Percentiles rank a stretch among this genome's conserved stretches.
Evolutionary conservation across 2,888 invertebrate genomes (phyloP).

Genomic region (Rhynchonema sp.): DNA sequence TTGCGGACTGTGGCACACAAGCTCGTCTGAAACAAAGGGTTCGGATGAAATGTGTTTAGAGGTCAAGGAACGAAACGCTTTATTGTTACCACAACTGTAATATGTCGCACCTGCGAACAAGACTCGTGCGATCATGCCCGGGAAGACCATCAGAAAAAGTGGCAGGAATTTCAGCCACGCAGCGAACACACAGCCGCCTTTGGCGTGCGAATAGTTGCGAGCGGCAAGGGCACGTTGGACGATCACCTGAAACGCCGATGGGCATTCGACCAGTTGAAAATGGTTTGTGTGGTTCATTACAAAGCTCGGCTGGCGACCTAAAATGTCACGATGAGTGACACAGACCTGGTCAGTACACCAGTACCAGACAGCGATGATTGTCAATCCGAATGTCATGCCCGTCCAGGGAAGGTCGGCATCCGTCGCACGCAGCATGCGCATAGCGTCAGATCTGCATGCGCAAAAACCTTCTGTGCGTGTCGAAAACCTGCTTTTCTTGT

Average conservation of each 20-base stretch:
- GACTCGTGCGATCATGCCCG: conserved; percentile 37
- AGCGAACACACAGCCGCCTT: conserved; percentile 35
- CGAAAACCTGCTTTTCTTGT: no score
- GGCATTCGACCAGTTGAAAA: no score
- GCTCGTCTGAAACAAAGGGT: conserved; percentile 28
- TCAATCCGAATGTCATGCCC: conserved; percentile 27
- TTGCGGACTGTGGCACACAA: conserved; percentile 35
- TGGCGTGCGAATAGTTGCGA: conserved; percentile 36
- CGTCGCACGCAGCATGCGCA: conserved; percentile 8
- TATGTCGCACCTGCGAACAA: conserved; percentile 29
- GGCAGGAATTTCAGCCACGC: conserved; percentile 35
- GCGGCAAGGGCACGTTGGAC: conserved; percentile 35
- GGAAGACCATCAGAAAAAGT: conserved; percentile 35
- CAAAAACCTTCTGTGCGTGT: no score
- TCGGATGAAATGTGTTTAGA: no score
- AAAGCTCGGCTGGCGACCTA: no score
- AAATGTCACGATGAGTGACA: no score
- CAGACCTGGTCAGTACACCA: conserved; percentile 12
- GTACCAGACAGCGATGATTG: conserved; percentile 29
- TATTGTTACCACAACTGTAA: neutral
- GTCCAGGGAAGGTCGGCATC: conserved; percentile 28
- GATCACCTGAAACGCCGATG: conserved; percentile 33
- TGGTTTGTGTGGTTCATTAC: no score
- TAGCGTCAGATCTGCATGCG: no score
- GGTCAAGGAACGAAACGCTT: no score